A percentile compares a stretch with the other conserved stretches of the same genome.
Evolutionary conservation across 2,113 vertebrate species (phyloP).

Genomic region (Macrotis lagotis): DNA sequence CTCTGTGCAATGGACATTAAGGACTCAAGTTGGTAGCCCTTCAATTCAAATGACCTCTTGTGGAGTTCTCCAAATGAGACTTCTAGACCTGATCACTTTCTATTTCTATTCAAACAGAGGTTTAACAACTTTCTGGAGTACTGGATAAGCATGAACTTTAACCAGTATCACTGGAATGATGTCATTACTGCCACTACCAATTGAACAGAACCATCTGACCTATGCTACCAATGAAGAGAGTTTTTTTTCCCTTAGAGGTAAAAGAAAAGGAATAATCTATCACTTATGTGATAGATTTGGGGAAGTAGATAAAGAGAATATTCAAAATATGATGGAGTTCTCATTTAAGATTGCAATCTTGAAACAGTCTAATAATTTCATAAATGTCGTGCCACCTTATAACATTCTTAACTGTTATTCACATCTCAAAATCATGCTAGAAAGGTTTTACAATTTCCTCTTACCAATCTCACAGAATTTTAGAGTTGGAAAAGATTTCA

Average conservation of each 20-base stretch:
- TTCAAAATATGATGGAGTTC: neutral
- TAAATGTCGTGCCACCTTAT: neutral
- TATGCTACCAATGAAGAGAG: conserved; percentile 10
- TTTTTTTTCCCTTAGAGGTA: neutral
- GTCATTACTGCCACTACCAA: neutral
- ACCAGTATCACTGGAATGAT: neutral
- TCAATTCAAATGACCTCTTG: neutral
- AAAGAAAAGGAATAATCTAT: neutral
- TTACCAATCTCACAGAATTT: neutral
- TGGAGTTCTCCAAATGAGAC: conserved; percentile 7
- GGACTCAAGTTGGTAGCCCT: neutral
- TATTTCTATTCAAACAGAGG: conserved; percentile 9
- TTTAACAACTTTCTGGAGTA: conserved; percentile 10
- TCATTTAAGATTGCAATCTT: neutral
- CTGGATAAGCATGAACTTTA: neutral
- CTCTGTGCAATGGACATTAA: neutral
- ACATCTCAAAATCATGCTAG: neutral
- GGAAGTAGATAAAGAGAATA: neutral
- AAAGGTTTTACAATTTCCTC: neutral
- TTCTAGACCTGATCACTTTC: neutral
- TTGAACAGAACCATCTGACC: neutral
- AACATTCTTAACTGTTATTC: neutral
- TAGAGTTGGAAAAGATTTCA: neutral
- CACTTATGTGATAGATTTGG: neutral
- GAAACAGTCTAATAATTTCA: neutral